Percentiles rank a stretch among this genome's conserved stretches.
Conservation (phyloP, 2,888 invertebrate genomes). For the Drosophila falleni region DNA sequence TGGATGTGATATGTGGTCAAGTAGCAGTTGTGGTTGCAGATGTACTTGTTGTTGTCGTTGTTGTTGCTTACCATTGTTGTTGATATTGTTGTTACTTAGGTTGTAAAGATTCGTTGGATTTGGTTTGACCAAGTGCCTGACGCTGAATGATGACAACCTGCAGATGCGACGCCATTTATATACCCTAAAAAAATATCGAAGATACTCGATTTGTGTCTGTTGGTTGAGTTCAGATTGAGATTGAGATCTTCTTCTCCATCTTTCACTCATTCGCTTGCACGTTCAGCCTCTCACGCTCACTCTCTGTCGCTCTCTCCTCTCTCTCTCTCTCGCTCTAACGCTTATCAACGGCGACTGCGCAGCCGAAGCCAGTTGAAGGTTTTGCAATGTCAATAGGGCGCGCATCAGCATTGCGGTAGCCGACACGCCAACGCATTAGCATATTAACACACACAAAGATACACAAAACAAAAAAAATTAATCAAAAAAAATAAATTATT, state of each 20-base stretch:
- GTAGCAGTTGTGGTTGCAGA: conserved; percentile 15
- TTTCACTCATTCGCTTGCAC: neutral
- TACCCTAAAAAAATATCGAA: conserved; percentile 39
- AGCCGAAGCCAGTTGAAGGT: conserved; percentile 48
- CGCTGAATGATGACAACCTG: conserved; percentile 69
- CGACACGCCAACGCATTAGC: conserved; percentile 66
- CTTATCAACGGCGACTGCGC: conserved; percentile 34
- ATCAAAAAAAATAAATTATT: neutral
- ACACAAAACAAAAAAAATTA: neutral
- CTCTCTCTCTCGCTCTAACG: conserved; percentile 30
- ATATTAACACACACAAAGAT: conserved; percentile 30
- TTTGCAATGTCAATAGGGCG: conserved; percentile 76
- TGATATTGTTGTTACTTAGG: conserved; percentile 58
- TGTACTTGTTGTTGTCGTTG: conserved; percentile 14
- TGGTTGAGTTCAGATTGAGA: conserved; percentile 9
- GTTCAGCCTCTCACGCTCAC: neutral
- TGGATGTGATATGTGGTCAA: conserved; percentile 29
- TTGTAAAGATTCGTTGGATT: conserved; percentile 66
- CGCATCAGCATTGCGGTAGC: conserved; percentile 17
- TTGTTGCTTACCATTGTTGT: conserved; percentile 73
- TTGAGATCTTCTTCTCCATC: conserved; percentile 34
- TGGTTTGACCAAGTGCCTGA: conserved; percentile 63
- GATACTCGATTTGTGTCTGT: conserved; percentile 18
- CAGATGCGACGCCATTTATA: conserved; percentile 73
- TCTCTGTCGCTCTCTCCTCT: conserved; percentile 1